A percentile compares a stretch with the other conserved stretches of the same genome.
Conservation (phyloP, 2,113 vertebrate species). For the Drymodes brunneopygia region DNA sequence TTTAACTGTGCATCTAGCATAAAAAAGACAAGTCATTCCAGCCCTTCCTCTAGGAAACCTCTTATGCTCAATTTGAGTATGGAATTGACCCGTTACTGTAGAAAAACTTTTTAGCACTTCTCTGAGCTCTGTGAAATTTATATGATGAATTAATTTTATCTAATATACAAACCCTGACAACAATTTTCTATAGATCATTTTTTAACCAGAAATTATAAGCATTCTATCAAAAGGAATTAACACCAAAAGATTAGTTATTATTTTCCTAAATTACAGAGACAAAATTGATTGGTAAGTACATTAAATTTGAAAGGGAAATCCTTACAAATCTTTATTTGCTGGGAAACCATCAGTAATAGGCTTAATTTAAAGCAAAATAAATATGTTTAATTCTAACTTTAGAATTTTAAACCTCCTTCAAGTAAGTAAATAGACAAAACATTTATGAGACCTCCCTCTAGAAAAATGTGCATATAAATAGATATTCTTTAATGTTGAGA, state of each 20-base stretch:
- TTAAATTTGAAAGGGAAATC: not conserved
- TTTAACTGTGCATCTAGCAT: not conserved
- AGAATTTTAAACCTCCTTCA: not conserved
- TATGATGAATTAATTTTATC: not conserved
- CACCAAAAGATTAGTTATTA: not conserved
- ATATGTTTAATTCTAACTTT: not conserved
- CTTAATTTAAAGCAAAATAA: not conserved
- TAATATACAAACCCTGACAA: not conserved
- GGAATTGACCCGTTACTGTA: not conserved
- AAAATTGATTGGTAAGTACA: not conserved
- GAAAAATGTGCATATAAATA: not conserved
- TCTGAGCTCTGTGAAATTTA: not conserved
- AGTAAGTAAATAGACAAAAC: not conserved
- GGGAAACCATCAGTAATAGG: not conserved
- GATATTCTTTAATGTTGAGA: not conserved
- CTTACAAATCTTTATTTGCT: not conserved
- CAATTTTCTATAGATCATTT: not conserved
- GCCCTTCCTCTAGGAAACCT: not conserved
- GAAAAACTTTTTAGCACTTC: not conserved
- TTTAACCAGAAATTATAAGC: not conserved
- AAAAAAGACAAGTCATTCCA: not conserved
- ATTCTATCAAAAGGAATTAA: not conserved
- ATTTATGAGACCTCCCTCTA: not conserved
- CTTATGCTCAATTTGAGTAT: not conserved
- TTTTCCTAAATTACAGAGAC: not conserved